A percentile compares a stretch with the other conserved stretches of the same genome.
phyloP scores from a whole-genome alignment of 2,888 invertebrate genomes.

The Clunio marinus region DNA sequence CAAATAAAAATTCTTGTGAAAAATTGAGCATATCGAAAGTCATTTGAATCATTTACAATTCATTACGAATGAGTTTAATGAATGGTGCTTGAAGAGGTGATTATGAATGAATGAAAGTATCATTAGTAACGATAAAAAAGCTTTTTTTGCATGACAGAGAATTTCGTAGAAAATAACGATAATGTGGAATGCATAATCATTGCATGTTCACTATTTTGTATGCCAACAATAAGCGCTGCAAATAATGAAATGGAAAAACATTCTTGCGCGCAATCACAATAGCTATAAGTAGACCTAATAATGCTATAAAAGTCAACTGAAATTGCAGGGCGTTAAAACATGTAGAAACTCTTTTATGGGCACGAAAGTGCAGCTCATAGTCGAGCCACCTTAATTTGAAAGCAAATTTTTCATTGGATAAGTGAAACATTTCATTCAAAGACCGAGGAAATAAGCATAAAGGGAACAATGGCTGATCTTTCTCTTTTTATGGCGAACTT shows the following conservation, averaged over 20 bases:
- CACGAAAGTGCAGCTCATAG: conserved; percentile 19
- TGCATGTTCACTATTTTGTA: conserved; percentile 6
- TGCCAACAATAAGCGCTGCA: conserved; percentile 8
- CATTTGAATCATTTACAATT: conserved; percentile 21
- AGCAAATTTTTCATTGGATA: conserved; percentile 32
- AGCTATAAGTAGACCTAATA: background rate
- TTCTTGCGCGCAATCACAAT: conserved; percentile 23
- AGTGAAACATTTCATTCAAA: conserved; percentile 31
- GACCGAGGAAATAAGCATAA: background rate
- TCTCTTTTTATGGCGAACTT: background rate
- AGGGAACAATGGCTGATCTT: background rate
- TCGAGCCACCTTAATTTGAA: conserved; percentile 20
- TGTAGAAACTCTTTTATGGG: background rate
- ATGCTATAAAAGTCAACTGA: conserved; percentile 19
- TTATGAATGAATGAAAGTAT: conserved; percentile 18
- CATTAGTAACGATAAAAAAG: conserved; percentile 15
- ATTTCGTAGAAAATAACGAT: background rate
- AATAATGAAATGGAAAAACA: conserved; percentile 17
- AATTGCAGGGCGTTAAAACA: conserved; percentile 20
- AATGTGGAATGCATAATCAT: conserved; percentile 10
- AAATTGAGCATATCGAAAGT: conserved; percentile 36
- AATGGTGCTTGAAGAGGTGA: conserved; percentile 13
- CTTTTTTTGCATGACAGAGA: background rate
- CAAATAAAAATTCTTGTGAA: conserved; percentile 25
- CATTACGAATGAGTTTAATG: conserved; percentile 9